Conservation (phyloP, 1,140 invertebrate genomes). For the Atta colombica region DNA sequence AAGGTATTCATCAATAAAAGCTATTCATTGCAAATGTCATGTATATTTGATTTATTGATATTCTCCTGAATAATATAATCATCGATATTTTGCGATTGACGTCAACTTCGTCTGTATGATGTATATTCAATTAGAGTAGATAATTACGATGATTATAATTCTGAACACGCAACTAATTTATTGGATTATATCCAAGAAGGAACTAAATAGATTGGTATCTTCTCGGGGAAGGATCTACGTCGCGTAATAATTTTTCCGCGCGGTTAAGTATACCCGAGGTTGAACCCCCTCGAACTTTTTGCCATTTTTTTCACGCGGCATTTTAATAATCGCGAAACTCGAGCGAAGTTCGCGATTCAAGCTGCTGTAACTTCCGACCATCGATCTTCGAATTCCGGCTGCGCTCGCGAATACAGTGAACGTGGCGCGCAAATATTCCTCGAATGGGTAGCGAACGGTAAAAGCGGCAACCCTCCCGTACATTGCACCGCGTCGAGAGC, state of each 20-base stretch:
- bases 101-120: not conserved
- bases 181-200: not conserved
- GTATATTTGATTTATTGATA: not conserved
- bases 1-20: not conserved
- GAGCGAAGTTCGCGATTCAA: constrained; percentile 9
- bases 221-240: not conserved
- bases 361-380: constrained; percentile 35
- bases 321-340: constrained; percentile 55
- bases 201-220: not conserved
- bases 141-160: constrained; percentile 31
- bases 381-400: constrained; percentile 50
- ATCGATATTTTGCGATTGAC: not conserved
- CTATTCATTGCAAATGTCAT: constrained; percentile 11
- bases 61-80: constrained; percentile 8
- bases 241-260: constrained; percentile 39
- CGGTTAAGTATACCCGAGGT: not conserved
- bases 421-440: constrained; percentile 37
- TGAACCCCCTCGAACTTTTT: constrained; percentile 30
- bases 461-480: not conserved
- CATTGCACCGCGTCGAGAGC: not conserved
- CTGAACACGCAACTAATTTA: not conserved
- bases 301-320: constrained; percentile 43
- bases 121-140: constrained; percentile 27
- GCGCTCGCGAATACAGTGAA: constrained; percentile 27
- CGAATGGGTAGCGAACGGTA: not conserved